Evolutionary conservation across 2,113 vertebrate genomes (phyloP), one percentile per base, ranked within the genome.

Genomic region (Irena cyanogastra): DNA sequence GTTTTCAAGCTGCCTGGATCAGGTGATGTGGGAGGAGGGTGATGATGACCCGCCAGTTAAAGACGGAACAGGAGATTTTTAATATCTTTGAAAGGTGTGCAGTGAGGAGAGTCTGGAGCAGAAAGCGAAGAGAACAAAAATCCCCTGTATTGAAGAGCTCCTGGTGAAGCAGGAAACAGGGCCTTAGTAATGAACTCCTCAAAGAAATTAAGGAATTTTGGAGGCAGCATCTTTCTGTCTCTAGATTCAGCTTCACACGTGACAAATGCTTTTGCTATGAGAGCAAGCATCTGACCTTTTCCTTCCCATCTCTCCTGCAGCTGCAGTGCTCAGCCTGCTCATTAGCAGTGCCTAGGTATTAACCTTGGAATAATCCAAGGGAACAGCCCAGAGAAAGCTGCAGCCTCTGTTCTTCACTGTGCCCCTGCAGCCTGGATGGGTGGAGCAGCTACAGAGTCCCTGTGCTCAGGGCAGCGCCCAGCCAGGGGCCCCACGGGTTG

Each of bases 171-270:
- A 86, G 72, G 61, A 94, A 86, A 68, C 44, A 13, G n/a, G 68
- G 64, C 57, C 41, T 63, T 15, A 37, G 35, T 90, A 86, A 80
- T 70, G 52, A 95, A 93, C 82, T 95, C 86, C 72, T 95, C 82
- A 83, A 95, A 95, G 42, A 95, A 64, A 86, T 83, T 86, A 92
- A 85, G 79, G 83, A 93, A 94, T 91, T 93, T 59, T 66, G 88
- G 95, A 93, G 93, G 83, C 75, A 96, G 56, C 52, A 49, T 91
- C 78, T 47, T 50, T 77, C 78, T 85, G 3, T 83, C 63, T 92
- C 68, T 42, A 69, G 64, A 83, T 90, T 87, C 64, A 64, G 56
- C 79, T 88, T 37, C 83, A 47, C 54, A 81, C 2, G 3, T 89
- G 93, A 83, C 50, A 93, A 90, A 80, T 61, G 54, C 93, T 94